A percentile compares a stretch with the other conserved stretches of the same genome.
phyloP scores from a whole-genome alignment of 2,888 invertebrate genomes.

The Drosophila nigricruria region DNA sequence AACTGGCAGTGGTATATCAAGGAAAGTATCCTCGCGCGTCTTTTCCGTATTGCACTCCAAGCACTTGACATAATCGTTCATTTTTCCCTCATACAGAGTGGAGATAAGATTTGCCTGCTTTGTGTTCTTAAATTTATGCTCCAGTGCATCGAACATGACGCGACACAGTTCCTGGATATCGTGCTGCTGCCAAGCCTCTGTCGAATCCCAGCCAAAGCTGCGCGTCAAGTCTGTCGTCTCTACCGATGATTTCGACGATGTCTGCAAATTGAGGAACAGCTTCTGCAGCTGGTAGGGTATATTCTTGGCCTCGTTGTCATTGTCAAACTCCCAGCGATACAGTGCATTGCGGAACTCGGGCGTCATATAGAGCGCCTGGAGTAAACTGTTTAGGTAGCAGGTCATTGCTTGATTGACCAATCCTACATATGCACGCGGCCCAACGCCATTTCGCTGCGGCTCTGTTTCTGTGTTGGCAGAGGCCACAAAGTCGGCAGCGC shows the following conservation, averaged over 20 bases:
- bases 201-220: conserved; percentile 96
- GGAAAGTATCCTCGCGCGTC: conserved; percentile 92
- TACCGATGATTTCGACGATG: conserved; percentile 91
- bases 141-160: conserved; percentile 96
- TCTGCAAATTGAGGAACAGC: conserved; percentile 93
- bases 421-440: conserved; percentile 88
- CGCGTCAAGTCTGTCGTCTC: conserved; percentile 94
- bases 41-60: conserved; percentile 93
- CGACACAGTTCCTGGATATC: conserved; percentile 96
- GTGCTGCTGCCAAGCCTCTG: conserved; percentile 96
- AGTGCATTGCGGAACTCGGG: conserved; percentile 96
- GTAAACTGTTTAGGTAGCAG: conserved; percentile 94
- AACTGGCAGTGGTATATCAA: conserved; percentile 94
- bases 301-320: conserved; percentile 89
- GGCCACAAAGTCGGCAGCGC: conserved; percentile 48
- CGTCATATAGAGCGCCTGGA: conserved; percentile 96
- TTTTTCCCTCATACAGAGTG: conserved; percentile 90
- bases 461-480: conserved; percentile 54
- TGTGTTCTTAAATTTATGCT: conserved; percentile 93
- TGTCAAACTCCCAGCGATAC: conserved; percentile 93
- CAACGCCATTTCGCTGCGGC: conserved; percentile 20
- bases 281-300: conserved; percentile 95
- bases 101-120: conserved; percentile 93
- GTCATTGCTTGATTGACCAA: conserved; percentile 97
- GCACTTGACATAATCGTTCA: conserved; percentile 96